Percentiles rank a stretch among this genome's conserved stretches.
These are phyloP conservation scores for Carterocephalus palaemon DNA, from an alignment of 2,888 invertebrate genomes.

Conservation along the genomic window DNA sequence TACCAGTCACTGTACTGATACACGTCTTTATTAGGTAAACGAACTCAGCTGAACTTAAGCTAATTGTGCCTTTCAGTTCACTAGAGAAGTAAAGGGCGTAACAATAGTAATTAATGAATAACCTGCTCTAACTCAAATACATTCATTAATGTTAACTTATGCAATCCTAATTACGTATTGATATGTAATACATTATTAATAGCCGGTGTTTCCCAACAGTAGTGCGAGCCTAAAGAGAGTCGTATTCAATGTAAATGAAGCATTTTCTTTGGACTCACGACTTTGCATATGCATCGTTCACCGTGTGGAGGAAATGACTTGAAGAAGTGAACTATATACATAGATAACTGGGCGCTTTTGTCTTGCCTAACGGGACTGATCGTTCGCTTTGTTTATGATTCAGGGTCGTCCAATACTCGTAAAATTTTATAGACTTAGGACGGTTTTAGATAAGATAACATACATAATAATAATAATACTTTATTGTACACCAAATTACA, in stretches of 20 bases:
- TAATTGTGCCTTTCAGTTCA: background rate
- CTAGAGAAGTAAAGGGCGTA: background rate
- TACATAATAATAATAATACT: slow-evolving; percentile 1
- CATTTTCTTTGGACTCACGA: slow-evolving; percentile 43
- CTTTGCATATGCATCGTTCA: slow-evolving; percentile 46
- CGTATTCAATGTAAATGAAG: slow-evolving; percentile 60
- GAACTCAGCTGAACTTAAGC: background rate
- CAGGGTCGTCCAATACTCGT: slow-evolving; percentile 46
- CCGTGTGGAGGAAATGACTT: slow-evolving; percentile 53
- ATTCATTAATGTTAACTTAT: slow-evolving; percentile 1
- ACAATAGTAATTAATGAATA: background rate
- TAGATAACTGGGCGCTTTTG: slow-evolving; percentile 40
- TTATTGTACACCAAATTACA: too few relatives aligned
- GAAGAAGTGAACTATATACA: slow-evolving; percentile 47
- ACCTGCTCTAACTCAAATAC: background rate
- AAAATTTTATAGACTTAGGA: slow-evolving; percentile 38
- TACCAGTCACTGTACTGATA: background rate
- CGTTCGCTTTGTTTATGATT: slow-evolving; percentile 40
- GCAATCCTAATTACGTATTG: slow-evolving; percentile 14
- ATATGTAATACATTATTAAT: slow-evolving; percentile 17
- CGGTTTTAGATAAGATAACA: slow-evolving; percentile 35
- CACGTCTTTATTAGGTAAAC: background rate
- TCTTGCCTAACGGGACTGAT: slow-evolving; percentile 51
- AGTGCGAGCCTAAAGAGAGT: slow-evolving; percentile 29
- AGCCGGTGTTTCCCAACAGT: slow-evolving; percentile 15